phyloP scores from a whole-genome alignment of 2,888 invertebrate species.

The Sphaerophoria taeniata region DNA sequence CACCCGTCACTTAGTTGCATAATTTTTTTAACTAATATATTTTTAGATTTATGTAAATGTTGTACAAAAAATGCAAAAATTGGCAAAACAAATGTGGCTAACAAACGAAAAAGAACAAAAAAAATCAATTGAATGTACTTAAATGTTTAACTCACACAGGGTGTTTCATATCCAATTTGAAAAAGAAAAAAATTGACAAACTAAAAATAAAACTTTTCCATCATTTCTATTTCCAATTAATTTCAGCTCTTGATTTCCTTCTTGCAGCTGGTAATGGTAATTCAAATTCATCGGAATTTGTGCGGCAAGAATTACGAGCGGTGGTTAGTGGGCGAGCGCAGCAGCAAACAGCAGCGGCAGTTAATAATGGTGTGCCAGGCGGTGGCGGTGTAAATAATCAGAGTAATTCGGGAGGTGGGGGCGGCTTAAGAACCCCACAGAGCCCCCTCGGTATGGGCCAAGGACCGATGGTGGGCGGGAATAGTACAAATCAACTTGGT shows the following conservation, averaged over 20 bases:
- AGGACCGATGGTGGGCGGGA: conserved; percentile 80
- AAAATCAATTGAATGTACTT: conserved; percentile 49
- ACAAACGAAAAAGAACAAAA: conserved; percentile 1
- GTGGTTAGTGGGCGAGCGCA: conserved; percentile 93
- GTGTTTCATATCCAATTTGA: conserved; percentile 19
- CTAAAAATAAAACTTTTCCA: neutral
- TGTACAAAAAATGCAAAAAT: no score
- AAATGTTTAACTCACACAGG: conserved; percentile 53
- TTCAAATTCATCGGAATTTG: conserved; percentile 92
- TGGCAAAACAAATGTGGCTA: no score
- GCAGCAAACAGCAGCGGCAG: conserved; percentile 81
- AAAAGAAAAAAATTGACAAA: neutral
- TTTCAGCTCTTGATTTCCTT: conserved; percentile 75
- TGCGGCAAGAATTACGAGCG: conserved; percentile 94
- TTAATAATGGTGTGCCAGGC: conserved; percentile 76
- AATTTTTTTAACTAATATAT: no score
- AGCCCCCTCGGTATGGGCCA: conserved; percentile 81
- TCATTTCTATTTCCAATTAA: conserved; percentile 46
- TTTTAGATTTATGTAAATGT: no score
- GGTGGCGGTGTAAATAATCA: conserved; percentile 73
- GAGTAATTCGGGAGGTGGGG: conserved; percentile 55
- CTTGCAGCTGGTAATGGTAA: conserved; percentile 84
- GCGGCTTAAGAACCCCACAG: conserved; percentile 79
- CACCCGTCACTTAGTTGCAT: no score
- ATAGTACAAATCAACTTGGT: conserved; percentile 80